Conservation (phyloP, 1,140 invertebrate species). For the Panagrolaimus sp. region DNA sequence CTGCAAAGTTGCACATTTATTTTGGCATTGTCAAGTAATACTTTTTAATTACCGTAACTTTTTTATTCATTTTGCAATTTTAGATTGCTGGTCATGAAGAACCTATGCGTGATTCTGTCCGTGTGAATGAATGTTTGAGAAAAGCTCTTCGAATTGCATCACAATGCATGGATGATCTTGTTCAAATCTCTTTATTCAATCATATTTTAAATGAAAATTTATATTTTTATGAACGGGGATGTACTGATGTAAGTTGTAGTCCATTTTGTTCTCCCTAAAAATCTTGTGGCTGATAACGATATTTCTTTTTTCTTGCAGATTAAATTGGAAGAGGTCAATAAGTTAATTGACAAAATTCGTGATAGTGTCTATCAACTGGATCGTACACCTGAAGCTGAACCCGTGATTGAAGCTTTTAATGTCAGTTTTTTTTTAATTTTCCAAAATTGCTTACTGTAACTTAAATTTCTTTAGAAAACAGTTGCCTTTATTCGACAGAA, state of each 20-base stretch:
- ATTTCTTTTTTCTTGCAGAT: slow-evolving; percentile 62
- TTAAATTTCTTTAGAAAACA: too few species aligned
- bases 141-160: slow-evolving; percentile 84
- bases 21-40: slow-evolving; percentile 78
- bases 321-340: slow-evolving; percentile 70
- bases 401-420: slow-evolving; percentile 64
- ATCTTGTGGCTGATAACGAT: not conserved
- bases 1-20: slow-evolving; percentile 85
- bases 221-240: slow-evolving; percentile 86
- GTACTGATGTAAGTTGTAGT: slow-evolving; percentile 67
- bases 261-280: not conserved
- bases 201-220: slow-evolving; percentile 89
- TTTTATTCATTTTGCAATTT: slow-evolving; percentile 12
- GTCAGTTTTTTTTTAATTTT: too few species aligned
- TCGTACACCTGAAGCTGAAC: slow-evolving; percentile 85
- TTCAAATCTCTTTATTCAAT: slow-evolving; percentile 88
- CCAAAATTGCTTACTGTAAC: too few species aligned
- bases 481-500: too few species aligned
- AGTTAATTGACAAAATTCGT: slow-evolving; percentile 83
- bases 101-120: slow-evolving; percentile 74
- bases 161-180: slow-evolving; percentile 93
- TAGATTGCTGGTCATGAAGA: slow-evolving; percentile 33
- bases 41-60: slow-evolving; percentile 65
- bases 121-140: slow-evolving; percentile 88
- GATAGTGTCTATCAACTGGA: slow-evolving; percentile 86